Evolutionary conservation across 2,113 vertebrate species (phyloP), one percentile per base, ranked within the genome.

Genomic region (Sakesphorus luctuosus): DNA sequence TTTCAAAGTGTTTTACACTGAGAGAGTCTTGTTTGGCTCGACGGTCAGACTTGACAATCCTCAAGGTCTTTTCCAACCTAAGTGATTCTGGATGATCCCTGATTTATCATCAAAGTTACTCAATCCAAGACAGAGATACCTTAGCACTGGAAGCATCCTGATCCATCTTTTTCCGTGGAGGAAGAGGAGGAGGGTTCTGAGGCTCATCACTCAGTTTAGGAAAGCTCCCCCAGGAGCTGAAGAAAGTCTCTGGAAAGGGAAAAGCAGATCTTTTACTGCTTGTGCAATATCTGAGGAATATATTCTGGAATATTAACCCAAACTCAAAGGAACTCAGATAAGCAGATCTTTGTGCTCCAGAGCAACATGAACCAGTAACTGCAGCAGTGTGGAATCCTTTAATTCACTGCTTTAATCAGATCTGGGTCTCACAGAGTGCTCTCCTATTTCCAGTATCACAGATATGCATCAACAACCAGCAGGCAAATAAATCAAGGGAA

Each of bases 151-250:
- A 97, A 91, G 98, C 97, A 90, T 99, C 98, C 82, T 98, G 97
- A 66, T 99, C 97, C 91, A 99, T 98, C 95, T 99, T 99, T 96
- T 99, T 98, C 21, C 99, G 98, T 18, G 99, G 99, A 56, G 99
- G 99, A 84, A 99, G 98, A 0, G 99, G 99, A 66, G 99, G 99
- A 58, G 99, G 99, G 95, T 98, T 98, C 69, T 98, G 97, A 65
- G 94, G 97, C 86, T 99, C 99, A 93, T 99, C 99, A 44, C 97
- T 98, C 67, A 98, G 97, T 93, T 98, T 99, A 96, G 99, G 98
- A 93, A 99, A 98, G 98, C 98, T 99, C 26, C 98, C 98, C 93
- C 99, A 99, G 0, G 99, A 99, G 91, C 98, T 98, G 58, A 99
- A 99, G 93, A 99, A 99, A 69, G 97, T 98, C 96, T 98, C 99